Conservation (phyloP, 2,797 vertebrate species). For the Sternotherus odoratus region DNA sequence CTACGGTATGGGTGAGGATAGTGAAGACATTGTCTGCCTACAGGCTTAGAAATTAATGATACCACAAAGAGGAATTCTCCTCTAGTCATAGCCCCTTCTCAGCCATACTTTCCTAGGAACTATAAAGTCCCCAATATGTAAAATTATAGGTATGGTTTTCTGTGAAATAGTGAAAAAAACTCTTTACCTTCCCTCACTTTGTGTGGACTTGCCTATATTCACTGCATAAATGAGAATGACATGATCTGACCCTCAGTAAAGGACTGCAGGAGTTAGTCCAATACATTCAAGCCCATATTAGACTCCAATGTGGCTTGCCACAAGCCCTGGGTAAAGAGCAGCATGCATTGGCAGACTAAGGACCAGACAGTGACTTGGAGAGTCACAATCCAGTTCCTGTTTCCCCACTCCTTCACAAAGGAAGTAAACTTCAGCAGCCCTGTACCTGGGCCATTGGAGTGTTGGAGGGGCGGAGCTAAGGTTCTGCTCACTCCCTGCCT, state of each 20-base stretch:
- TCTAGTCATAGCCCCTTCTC: background rate
- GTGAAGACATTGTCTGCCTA: background rate
- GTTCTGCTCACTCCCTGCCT: background rate
- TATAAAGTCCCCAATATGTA: background rate
- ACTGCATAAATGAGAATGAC: background rate
- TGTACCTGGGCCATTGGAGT: accelerated
- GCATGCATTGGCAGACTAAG: background rate
- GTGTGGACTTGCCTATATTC: background rate
- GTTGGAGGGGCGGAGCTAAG: background rate
- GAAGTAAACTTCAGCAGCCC: background rate
- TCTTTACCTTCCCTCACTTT: background rate
- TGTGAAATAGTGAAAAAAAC: accelerated
- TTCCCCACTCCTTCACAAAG: background rate
- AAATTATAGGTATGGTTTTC: background rate
- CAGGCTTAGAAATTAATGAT: background rate
- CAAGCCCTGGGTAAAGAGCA: background rate
- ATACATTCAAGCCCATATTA: background rate
- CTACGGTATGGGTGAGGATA: background rate
- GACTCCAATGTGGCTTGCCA: accelerated
- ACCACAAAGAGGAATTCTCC: background rate
- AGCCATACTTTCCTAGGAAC: accelerated
- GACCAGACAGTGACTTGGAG: background rate
- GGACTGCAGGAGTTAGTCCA: background rate
- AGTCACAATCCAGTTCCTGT: background rate
- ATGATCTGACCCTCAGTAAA: accelerated